Conservation (phyloP, 2,113 vertebrate genomes). For the Spermophilus dauricus region DNA sequence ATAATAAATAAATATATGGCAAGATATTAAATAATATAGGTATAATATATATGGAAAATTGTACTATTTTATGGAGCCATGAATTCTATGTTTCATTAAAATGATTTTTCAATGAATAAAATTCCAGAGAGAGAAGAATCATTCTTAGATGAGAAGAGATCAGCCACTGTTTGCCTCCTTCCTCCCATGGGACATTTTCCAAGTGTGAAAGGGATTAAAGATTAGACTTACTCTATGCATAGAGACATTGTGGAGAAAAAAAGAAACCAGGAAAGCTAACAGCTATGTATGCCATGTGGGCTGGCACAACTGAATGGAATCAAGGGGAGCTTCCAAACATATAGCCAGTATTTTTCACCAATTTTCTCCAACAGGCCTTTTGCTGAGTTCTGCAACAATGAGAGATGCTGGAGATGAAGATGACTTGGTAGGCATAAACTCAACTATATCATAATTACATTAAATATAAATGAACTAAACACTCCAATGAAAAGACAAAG, state of each 20-base stretch:
- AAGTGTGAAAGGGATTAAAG: background rate
- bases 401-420: background rate
- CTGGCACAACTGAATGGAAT: conserved; percentile 17
- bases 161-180: background rate
- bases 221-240: background rate
- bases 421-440: background rate
- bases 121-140: conserved; percentile 19
- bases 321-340: background rate
- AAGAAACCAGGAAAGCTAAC: background rate
- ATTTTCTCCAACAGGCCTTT: background rate
- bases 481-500: conserved; percentile 13
- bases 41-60: background rate
- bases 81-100: background rate
- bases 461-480: conserved; percentile 35
- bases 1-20: too few species aligned
- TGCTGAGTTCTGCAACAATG: background rate
- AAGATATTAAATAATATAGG: background rate
- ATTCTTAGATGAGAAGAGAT: conserved; percentile 19
- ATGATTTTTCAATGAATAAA: conserved; percentile 8
- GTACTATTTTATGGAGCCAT: background rate
- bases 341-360: background rate
- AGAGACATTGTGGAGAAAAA: background rate
- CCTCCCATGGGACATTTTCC: background rate
- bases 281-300: conserved; percentile 18
- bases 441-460: conserved; percentile 30